Evolutionary conservation across 2,888 invertebrate genomes (phyloP), one percentile per base, ranked within the genome.

Genomic region (Agrotis exclamationis): DNA sequence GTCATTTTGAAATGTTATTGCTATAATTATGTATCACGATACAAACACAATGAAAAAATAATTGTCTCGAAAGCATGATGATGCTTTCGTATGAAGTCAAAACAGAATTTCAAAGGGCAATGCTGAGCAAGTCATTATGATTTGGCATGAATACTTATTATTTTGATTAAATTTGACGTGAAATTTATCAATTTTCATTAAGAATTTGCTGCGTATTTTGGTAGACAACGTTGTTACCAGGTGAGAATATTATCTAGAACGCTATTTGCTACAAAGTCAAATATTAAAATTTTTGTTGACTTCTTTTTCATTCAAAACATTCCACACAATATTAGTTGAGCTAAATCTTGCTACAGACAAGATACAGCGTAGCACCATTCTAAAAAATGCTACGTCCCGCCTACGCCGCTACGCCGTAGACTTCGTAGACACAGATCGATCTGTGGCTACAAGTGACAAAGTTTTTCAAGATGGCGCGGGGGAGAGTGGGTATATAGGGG

Each of bases 381-480:
- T 72, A 70, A 79, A 85, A 84, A 84, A 74, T 82, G 77, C 84
- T 71, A 73, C 82, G 68, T 59, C 54, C 57, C 70, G 70, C 76
- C 84, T 80, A 85, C 86, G 81, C 86, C 72, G 87, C 88, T 90
- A 90, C 92, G 91, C 54, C 90, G 90, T 91, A 91, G 89, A 85
- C 85, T 76, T 84, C 91, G 91, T 93, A 95, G 94, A 95, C 93
- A 94, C 93, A 94, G 92, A 95, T 95, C 95, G 95, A 95, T 95
- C 91, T 94, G 95, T 89, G 95, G 95, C 92, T 93, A 94, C 94
- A 93, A 95, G 93, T 95, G 96, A 95, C 95, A 95, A 95, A 95
- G 92, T 95, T 95, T 95, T 95, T 94, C 95, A 95, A 95, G 95
- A 95, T 95, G 95, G 95, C 95, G 95, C 89, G 87, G 89, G 87